A percentile compares a stretch with the other conserved stretches of the same genome.
Conservation (phyloP, 2,113 vertebrate genomes). For the Dinomys branickii region DNA sequence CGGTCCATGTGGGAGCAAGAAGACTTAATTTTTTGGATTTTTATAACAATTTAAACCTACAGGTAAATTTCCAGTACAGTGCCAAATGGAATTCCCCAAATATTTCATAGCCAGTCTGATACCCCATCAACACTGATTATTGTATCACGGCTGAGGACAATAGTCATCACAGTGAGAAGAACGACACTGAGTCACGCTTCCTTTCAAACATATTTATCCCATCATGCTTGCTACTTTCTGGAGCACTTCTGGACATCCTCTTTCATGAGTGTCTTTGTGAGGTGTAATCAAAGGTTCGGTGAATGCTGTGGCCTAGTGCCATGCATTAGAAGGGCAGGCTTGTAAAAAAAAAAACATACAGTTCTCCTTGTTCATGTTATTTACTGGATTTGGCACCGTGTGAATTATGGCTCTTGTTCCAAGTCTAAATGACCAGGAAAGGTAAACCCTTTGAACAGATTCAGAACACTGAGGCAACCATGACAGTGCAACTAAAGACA, state of each 20-base stretch:
- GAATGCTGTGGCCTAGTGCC: neutral
- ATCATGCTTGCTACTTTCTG: neutral
- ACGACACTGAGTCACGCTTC: neutral
- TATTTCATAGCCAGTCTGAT: neutral
- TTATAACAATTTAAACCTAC: neutral
- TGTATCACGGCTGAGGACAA: neutral
- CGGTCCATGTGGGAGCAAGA: neutral
- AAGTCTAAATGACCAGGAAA: neutral
- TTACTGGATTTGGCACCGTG: neutral
- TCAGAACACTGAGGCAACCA: neutral
- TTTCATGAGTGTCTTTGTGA: neutral
- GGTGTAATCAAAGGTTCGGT: neutral
- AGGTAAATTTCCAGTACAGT: neutral
- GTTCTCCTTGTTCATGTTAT: neutral
- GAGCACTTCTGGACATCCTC: neutral
- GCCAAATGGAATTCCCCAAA: neutral
- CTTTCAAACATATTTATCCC: neutral
- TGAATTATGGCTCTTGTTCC: neutral
- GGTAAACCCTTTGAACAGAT: neutral
- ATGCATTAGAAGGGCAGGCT: neutral
- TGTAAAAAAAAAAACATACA: neutral
- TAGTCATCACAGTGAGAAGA: neutral
- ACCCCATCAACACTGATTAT: neutral
- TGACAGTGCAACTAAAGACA: neutral
- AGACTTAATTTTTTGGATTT: neutral